Conservation (phyloP, 2,797 vertebrate genomes). For the Fundulus diaphanus region DNA sequence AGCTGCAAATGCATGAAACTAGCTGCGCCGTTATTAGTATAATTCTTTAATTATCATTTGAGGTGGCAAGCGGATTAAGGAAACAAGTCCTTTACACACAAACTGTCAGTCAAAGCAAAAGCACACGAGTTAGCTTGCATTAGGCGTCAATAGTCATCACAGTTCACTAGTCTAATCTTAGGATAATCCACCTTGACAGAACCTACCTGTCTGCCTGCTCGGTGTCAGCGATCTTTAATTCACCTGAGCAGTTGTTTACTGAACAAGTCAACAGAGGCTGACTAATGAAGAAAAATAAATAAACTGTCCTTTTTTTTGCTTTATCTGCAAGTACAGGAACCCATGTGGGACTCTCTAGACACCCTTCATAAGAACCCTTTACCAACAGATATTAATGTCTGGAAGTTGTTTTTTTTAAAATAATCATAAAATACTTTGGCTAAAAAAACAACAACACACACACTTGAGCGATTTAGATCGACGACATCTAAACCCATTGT, state of each 20-base stretch:
- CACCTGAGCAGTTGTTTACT: slow-evolving; percentile 47
- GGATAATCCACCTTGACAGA: slow-evolving; percentile 55
- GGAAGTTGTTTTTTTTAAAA: too few relatives aligned
- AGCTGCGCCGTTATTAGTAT: slow-evolving; percentile 1
- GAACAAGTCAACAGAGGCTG: slow-evolving; percentile 26
- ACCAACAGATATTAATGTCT: too few relatives aligned
- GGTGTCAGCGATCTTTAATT: slow-evolving; percentile 36
- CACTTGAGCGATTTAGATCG: too few relatives aligned
- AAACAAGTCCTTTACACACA: background rate
- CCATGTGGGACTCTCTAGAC: background rate
- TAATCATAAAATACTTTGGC: background rate
- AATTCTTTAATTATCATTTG: slow-evolving; percentile 24
- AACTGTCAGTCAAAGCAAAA: slow-evolving; percentile 18
- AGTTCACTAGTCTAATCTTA: slow-evolving; percentile 24
- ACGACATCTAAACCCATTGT: too few relatives aligned
- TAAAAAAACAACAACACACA: background rate
- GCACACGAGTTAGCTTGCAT: background rate
- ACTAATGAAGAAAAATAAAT: slow-evolving; percentile 17
- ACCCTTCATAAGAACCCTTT: background rate
- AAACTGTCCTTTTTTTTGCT: slow-evolving; percentile 15
- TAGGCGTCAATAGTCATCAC: slow-evolving; percentile 22
- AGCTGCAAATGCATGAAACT: background rate
- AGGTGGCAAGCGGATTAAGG: slow-evolving; percentile 19
- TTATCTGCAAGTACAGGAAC: background rate
- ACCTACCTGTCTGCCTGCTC: slow-evolving; percentile 22